Base-by-base conservation (phyloP, 2,797 vertebrate species). In the Hypotaenidia okinawae region DNA sequence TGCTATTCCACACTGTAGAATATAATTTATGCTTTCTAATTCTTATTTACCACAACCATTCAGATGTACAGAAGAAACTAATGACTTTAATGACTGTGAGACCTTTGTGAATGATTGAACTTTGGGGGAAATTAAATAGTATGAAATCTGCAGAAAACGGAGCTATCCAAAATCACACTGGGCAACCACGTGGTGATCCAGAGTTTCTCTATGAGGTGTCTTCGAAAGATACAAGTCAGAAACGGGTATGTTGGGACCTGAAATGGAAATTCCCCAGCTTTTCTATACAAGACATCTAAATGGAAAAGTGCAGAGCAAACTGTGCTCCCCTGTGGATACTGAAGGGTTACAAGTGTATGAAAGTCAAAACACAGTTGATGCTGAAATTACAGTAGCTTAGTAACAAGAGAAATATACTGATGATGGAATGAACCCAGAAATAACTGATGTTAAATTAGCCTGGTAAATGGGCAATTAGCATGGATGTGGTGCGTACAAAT, bases 341-440 rank as follows among this genome's bases (percentile, higher is more conserved):
- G 69, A 95, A 91, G 73, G 57, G 90, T 95, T 95, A 91, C 78
- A 59, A 87, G n/a, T 2, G 2, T 83, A 73, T 37, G 41, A 55
- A 95, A 96, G 92, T 95, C 64, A 96, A 93, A 95, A 94, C 52
- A 91, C 27, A 73, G 75, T 83, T 79, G 66, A 90, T 47, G 74
- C 39, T 89, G 82, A 94, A 94, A 76, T 90, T 91, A 76, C 80
- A 92, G 76, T 96, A 95, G 47, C 86, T 94, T 93, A 92, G 87
- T 90, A 95, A 93, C 79, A 84, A 39, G 69, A 74, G 82, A 87
- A 93, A 93, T 89, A 78, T 16, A 57, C 66, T 81, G 84, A 86
- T 69, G 72, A 84, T 93, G 89, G 90, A 96, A 91, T 52, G 84
- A 97, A 85, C 73, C 87, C 82, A 95, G 93, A 96, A 97, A 92